Percentiles rank a stretch among this genome's conserved stretches.
These are phyloP conservation scores for Pseudonaja textilis DNA, from an alignment of 2,113 vertebrate genomes.

Conservation along the genomic window DNA sequence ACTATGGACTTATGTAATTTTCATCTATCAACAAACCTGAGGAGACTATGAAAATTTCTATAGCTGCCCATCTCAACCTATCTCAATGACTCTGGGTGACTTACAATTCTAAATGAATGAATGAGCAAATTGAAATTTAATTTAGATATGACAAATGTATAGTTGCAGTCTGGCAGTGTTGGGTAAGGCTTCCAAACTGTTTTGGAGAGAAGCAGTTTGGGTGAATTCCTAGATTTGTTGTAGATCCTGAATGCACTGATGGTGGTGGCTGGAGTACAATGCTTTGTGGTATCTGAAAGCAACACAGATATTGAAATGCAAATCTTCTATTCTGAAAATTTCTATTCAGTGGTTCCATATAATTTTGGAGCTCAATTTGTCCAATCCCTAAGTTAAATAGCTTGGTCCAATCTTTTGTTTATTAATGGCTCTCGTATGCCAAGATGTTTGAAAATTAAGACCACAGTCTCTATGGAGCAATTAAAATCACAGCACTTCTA, in stretches of 20 bases:
- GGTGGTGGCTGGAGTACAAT: not conserved
- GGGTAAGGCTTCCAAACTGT: not conserved
- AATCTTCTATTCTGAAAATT: not conserved
- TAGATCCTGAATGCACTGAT: not conserved
- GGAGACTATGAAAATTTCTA: not conserved
- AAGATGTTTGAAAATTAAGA: constrained; percentile 56
- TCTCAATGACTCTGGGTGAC: not conserved
- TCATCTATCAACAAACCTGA: not conserved
- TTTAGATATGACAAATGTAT: not conserved
- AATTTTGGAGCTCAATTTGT: not conserved
- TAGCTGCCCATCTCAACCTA: not conserved
- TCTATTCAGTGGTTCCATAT: not conserved
- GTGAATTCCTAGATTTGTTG: not conserved
- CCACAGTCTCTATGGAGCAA: constrained; percentile 43
- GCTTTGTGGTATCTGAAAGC: not conserved
- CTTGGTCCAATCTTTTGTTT: constrained; percentile 41
- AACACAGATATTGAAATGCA: not conserved
- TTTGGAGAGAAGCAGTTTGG: not conserved
- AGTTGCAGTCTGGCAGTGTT: not conserved
- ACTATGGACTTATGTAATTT: not conserved
- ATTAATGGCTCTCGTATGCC: constrained; percentile 43
- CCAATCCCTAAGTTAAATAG: constrained; percentile 35
- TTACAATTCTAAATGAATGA: not conserved
- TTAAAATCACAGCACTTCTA: constrained; percentile 45
- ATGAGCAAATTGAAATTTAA: not conserved